Evolutionary conservation across 2,113 vertebrate species (phyloP).

Genomic region (Polyodon spathula): DNA sequence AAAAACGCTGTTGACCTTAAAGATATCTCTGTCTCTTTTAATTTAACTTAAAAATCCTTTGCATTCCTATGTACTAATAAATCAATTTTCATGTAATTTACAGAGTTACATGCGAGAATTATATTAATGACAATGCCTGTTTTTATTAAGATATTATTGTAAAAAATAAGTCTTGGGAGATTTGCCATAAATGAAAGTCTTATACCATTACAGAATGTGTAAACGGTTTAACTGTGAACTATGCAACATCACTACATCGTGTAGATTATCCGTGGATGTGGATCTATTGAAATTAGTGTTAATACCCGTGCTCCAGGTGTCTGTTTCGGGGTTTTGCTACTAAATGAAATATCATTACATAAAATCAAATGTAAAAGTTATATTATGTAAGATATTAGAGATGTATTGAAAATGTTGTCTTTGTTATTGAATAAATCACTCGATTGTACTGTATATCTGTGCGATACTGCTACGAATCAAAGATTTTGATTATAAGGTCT

Average conservation of each 20-base stretch:
- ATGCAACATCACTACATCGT: constrained; percentile 52
- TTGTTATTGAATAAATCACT: constrained; percentile 55
- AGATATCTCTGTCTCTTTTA: constrained; percentile 23
- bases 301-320: constrained; percentile 19
- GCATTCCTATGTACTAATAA: constrained; percentile 1
- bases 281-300: constrained; percentile 21
- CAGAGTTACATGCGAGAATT: background rate
- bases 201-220: constrained; percentile 11
- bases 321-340: constrained; percentile 18
- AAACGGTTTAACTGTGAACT: constrained; percentile 47
- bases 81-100: constrained; percentile 7
- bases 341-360: constrained; percentile 26
- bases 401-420: constrained; percentile 36
- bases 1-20: constrained; percentile 19
- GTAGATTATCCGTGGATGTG: constrained; percentile 11
- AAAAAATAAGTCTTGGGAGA: constrained; percentile 1
- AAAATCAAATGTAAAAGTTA: constrained; percentile 29
- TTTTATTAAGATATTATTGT: background rate
- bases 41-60: constrained; percentile 5
- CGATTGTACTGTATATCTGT: constrained; percentile 68
- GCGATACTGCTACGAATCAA: constrained; percentile 40
- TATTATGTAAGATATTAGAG: constrained; percentile 35
- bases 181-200: constrained; percentile 12
- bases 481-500: constrained; percentile 31
- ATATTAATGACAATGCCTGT: background rate